A percentile compares a stretch with the other conserved stretches of the same genome.
Evolutionary conservation across 2,888 invertebrate genomes (phyloP).

Genomic region (Blastobasis adustella): DNA sequence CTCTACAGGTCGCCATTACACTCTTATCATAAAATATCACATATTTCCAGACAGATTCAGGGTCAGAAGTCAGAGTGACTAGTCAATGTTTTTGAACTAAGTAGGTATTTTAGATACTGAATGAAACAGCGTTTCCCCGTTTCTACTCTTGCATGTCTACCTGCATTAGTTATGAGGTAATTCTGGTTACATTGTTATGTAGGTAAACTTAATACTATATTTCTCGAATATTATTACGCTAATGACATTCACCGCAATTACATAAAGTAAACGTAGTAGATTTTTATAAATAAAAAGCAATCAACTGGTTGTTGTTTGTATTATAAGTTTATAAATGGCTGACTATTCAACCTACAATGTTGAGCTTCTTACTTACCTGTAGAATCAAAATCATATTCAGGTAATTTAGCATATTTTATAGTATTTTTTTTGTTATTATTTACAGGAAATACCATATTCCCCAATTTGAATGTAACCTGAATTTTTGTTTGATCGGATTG

Average conservation of each 20-base stretch:
- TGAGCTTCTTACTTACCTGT: slow-evolving; percentile 34
- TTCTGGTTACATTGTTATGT: too few relatives aligned
- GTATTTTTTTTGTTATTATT: slow-evolving; percentile 27
- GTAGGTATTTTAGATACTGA: too few relatives aligned
- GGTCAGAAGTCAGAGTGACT: not conserved
- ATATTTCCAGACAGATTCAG: not conserved
- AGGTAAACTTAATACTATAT: not conserved
- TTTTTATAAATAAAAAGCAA: not conserved
- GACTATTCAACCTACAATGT: not conserved
- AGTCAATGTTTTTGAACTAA: too few relatives aligned
- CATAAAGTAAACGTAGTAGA: not conserved
- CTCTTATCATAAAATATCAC: not conserved
- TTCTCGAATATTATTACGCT: not conserved
- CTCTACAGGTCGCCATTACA: not conserved
- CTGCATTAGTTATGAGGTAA: too few relatives aligned
- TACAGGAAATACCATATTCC: slow-evolving; percentile 11
- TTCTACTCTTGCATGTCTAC: too few relatives aligned
- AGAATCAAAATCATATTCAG: slow-evolving; percentile 43
- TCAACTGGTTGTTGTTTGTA: not conserved
- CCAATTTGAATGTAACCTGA: too few relatives aligned
- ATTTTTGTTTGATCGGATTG: too few relatives aligned
- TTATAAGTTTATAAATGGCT: not conserved
- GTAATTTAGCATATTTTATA: slow-evolving; percentile 58
- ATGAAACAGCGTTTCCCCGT: too few relatives aligned
- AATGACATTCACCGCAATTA: not conserved